Percentiles rank a stretch among this genome's conserved stretches.
These are phyloP conservation scores for Acridotheres tristis DNA, from an alignment of 2,797 vertebrate species.

Conservation along the genomic window DNA sequence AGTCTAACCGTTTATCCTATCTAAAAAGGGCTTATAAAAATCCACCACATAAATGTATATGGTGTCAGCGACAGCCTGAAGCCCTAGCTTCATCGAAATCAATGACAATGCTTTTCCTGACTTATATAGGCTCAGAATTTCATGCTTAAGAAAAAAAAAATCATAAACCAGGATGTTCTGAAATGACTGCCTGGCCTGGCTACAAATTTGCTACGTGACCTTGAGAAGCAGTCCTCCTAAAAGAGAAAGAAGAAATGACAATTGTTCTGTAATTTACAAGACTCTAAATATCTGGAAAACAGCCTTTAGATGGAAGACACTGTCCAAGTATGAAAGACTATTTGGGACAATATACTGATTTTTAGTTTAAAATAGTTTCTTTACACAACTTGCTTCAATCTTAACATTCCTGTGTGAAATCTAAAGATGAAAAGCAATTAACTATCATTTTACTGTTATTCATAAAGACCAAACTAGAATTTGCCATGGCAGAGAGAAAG, in stretches of 20 bases:
- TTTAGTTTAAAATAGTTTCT: background rate
- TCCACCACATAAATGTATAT: background rate
- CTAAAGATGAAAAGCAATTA: conserved; percentile 8
- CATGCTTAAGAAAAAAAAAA: background rate
- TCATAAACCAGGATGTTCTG: background rate
- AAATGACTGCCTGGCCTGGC: background rate
- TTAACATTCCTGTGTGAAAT: background rate
- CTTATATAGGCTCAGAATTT: background rate
- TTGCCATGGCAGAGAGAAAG: background rate
- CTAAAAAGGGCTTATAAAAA: background rate
- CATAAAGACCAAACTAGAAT: conserved; percentile 14
- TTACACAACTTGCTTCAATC: background rate
- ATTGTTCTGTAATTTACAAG: background rate
- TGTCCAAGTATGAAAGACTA: background rate
- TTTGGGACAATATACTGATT: background rate
- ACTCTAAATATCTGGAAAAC: background rate
- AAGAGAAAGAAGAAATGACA: background rate
- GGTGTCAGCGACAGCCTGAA: background rate
- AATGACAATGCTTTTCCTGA: background rate
- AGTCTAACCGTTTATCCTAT: background rate
- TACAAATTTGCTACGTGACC: background rate
- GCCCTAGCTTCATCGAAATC: background rate
- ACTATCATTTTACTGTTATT: conserved; percentile 25
- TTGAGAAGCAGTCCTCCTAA: background rate
- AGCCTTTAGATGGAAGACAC: background rate